phyloP scores from a whole-genome alignment of 2,113 vertebrate genomes.

The Peromyscus polionotus region DNA sequence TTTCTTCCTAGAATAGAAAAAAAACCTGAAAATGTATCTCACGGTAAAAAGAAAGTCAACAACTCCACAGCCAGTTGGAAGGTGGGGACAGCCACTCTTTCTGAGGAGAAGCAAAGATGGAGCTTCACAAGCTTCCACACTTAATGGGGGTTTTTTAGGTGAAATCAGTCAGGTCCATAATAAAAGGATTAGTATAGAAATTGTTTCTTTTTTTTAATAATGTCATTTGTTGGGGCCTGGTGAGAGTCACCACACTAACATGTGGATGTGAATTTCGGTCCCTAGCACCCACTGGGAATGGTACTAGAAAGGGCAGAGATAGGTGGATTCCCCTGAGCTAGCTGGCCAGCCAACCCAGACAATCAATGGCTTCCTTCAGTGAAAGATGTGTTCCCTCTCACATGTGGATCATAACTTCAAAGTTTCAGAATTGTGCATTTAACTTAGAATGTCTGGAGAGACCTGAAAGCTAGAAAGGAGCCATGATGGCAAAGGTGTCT shows the following conservation, averaged over 20 bases:
- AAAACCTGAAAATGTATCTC: conserved; percentile 64
- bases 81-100: not conserved
- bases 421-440: not conserved
- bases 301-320: not conserved
- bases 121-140: not conserved
- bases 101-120: conserved; percentile 33
- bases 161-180: not conserved
- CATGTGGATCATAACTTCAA: not conserved
- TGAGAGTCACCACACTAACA: not conserved
- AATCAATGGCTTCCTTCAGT: not conserved
- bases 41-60: conserved; percentile 50
- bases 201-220: not conserved
- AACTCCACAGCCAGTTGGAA: conserved; percentile 48
- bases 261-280: rapidly evolving
- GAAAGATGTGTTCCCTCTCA: too few species aligned
- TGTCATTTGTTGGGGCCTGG: not conserved
- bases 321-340: not conserved
- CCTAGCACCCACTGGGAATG: not conserved
- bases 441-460: not conserved
- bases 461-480: not conserved
- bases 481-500: too few species aligned
- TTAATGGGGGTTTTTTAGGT: not conserved
- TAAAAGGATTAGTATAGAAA: not conserved
- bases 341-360: not conserved
- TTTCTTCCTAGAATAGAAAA: conserved; percentile 78